Conservation (phyloP, 2,888 invertebrate genomes). For the Myathropa florea region DNA sequence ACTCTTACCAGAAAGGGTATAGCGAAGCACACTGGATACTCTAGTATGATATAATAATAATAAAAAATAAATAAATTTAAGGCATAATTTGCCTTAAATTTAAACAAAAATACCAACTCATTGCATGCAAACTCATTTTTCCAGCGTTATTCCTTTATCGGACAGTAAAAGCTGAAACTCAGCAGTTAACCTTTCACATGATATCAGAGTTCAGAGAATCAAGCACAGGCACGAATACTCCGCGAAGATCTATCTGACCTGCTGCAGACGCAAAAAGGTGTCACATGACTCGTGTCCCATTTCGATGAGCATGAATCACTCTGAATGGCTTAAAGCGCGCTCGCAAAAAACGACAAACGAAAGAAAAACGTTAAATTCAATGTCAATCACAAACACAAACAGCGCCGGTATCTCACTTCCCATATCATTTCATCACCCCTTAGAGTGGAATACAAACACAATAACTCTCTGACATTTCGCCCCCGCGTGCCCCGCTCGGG, state of each 20-base stretch:
- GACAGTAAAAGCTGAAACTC: too few species aligned
- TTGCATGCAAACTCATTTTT: too few species aligned
- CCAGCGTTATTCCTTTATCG: too few species aligned
- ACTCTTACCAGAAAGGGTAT: too few species aligned
- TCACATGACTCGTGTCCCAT: background rate
- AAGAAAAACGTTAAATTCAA: conserved; percentile 2
- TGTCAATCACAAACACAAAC: conserved; percentile 2
- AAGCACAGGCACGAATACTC: too few species aligned
- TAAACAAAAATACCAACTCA: too few species aligned
- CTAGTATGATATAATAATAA: too few species aligned
- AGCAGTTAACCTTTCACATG: too few species aligned
- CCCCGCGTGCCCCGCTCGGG: background rate
- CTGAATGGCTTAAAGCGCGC: background rate
- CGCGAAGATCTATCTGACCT: background rate
- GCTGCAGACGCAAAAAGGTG: background rate
- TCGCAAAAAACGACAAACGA: background rate
- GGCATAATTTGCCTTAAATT: too few species aligned
- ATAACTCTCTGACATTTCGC: background rate
- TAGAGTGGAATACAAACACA: background rate
- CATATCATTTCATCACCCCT: background rate
- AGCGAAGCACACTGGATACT: too few species aligned
- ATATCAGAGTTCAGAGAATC: too few species aligned
- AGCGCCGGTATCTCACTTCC: background rate
- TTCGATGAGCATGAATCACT: background rate
- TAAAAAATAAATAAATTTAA: too few species aligned